Evolutionary conservation across 1,140 invertebrate species (phyloP).

Genomic region (Drosophila ficusphila): DNA sequence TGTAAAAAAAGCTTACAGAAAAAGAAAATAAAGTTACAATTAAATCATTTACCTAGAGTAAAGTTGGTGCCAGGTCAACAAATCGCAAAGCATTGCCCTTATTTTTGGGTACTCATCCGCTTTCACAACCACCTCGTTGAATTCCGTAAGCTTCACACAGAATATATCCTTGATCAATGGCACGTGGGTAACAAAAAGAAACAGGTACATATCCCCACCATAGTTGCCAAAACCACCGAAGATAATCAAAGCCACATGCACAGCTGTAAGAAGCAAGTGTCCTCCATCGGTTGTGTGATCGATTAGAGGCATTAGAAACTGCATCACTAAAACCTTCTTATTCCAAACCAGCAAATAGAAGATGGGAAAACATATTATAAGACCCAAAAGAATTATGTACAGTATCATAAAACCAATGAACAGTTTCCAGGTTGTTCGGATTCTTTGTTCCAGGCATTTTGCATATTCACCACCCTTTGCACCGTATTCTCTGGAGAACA

Average conservation of each 20-base stretch:
- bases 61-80: constrained; percentile 59
- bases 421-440: constrained; percentile 41
- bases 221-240: constrained; percentile 65
- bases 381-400: neutral
- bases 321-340: constrained; percentile 51
- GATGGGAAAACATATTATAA: constrained; percentile 34
- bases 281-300: constrained; percentile 44
- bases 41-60: constrained; percentile 20
- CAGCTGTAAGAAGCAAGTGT: constrained; percentile 26
- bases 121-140: constrained; percentile 38
- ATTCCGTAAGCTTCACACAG: constrained; percentile 36
- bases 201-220: constrained; percentile 67
- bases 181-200: constrained; percentile 54
- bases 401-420: constrained; percentile 27
- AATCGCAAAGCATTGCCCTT: constrained; percentile 20
- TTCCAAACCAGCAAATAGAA: constrained; percentile 30
- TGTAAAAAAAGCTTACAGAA: neutral
- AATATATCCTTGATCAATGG: constrained; percentile 61
- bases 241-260: constrained; percentile 23
- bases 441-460: constrained; percentile 35
- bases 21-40: neutral
- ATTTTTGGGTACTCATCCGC: neutral
- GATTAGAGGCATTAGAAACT: constrained; percentile 54
- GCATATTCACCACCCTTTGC: constrained; percentile 32
- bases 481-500: constrained; percentile 39